A percentile compares a stretch with the other conserved stretches of the same genome.
phyloP scores from a whole-genome alignment of 1,140 invertebrate species.

The Trichoplusia ni region DNA sequence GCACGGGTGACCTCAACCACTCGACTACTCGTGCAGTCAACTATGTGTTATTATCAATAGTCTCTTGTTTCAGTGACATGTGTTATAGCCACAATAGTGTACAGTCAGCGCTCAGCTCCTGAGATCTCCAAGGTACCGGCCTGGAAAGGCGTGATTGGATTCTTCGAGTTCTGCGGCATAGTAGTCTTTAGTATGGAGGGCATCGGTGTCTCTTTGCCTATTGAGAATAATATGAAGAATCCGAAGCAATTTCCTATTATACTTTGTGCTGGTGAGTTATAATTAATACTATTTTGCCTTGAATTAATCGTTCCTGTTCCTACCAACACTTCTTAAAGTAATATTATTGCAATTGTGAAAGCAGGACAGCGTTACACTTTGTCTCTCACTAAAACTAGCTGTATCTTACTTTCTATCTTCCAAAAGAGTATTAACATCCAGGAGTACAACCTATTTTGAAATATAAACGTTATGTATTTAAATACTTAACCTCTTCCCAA shows the following conservation, averaged over 20 bases:
- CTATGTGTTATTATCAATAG: slow-evolving; percentile 9
- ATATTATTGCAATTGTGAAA: no score
- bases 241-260: slow-evolving; percentile 51
- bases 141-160: slow-evolving; percentile 61
- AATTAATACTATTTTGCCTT: not conserved
- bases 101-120: slow-evolving; percentile 53
- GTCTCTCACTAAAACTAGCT: no score
- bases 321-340: no score
- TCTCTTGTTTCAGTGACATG: slow-evolving; percentile 59
- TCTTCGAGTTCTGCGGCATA: slow-evolving; percentile 66
- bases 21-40: no score
- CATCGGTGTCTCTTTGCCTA: slow-evolving; percentile 60
- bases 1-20: no score
- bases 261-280: slow-evolving; percentile 50
- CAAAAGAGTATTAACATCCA: no score
- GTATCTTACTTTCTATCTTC: no score
- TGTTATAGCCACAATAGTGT: slow-evolving; percentile 63
- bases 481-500: no score
- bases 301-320: no score
- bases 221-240: slow-evolving; percentile 71
- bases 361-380: no score
- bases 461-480: no score
- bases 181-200: slow-evolving; percentile 68
- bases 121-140: slow-evolving; percentile 50
- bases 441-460: no score